Conservation (phyloP, 2,797 vertebrate species). For the Sebastes iracundus region DNA sequence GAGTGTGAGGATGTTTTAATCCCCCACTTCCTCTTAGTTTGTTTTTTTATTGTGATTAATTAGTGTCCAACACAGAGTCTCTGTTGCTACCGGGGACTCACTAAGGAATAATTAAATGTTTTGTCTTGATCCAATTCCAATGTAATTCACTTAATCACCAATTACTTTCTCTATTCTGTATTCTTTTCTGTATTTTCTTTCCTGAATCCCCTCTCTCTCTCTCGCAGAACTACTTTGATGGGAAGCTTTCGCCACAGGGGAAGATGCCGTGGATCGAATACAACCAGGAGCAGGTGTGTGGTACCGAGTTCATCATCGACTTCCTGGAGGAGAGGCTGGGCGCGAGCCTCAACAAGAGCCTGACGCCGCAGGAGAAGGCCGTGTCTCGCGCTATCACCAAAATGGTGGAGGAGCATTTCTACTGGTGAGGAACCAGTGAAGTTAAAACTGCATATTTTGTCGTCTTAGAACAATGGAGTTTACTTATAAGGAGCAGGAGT, state of each 20-base stretch:
- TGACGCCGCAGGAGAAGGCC: conserved; percentile 91
- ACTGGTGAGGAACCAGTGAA: conserved; percentile 87
- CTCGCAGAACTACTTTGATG: conserved; percentile 96
- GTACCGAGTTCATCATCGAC: conserved; percentile 97
- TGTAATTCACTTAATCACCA: neutral
- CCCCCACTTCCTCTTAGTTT: neutral
- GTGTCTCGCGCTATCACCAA: conserved; percentile 93
- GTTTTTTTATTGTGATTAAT: neutral
- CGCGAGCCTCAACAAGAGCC: conserved; percentile 92
- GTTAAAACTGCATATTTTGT: neutral
- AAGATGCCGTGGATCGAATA: conserved; percentile 99
- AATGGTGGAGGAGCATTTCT: conserved; percentile 99
- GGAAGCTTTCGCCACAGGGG: conserved; percentile 96
- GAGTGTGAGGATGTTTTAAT: neutral
- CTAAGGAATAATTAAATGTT: neutral
- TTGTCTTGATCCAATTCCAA: neutral
- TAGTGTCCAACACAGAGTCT: neutral
- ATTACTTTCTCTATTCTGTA: neutral
- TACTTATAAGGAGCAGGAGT: neutral
- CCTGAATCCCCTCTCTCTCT: neutral
- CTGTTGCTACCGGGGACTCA: neutral
- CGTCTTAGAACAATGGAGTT: neutral
- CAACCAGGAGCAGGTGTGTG: conserved; percentile 93
- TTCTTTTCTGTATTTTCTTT: neutral
- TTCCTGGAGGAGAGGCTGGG: conserved; percentile 97